Conservation (phyloP, 1,140 invertebrate genomes). For the Araneus ventricosus region DNA sequence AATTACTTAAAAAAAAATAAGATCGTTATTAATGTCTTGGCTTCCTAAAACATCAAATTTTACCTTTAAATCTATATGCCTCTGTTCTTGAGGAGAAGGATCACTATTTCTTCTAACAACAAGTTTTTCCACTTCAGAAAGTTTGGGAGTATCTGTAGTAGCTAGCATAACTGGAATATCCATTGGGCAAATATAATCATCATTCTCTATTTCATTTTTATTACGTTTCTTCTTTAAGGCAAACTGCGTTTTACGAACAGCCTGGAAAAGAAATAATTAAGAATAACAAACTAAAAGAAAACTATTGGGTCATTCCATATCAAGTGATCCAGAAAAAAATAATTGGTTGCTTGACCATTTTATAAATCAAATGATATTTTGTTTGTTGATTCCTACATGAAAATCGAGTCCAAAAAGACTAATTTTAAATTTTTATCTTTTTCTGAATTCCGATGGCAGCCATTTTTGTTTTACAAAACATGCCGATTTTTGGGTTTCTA, state of each 20-base stretch:
- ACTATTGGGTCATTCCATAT: too few relatives aligned
- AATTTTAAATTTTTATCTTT: too few relatives aligned
- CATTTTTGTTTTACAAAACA: too few relatives aligned
- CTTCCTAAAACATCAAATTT: neutral
- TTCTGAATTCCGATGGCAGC: too few relatives aligned
- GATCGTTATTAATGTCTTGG: neutral
- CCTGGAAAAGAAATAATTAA: neutral
- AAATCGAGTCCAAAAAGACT: too few relatives aligned
- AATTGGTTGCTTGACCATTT: too few relatives aligned
- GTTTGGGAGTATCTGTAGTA: neutral
- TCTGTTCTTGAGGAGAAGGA: conserved; percentile 66
- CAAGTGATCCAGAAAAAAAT: too few relatives aligned
- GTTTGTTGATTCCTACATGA: too few relatives aligned
- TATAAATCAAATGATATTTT: neutral
- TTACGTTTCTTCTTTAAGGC: conserved; percentile 66
- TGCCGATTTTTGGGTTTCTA: too few relatives aligned
- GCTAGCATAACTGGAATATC: conserved; percentile 43
- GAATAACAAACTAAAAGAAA: neutral
- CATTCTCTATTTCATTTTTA: conserved; percentile 56
- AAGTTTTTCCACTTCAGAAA: conserved; percentile 57
- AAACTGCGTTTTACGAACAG: conserved; percentile 62
- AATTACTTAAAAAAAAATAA: neutral
- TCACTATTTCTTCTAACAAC: conserved; percentile 68
- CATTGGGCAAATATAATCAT: conserved; percentile 72
- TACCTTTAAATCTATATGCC: conserved; percentile 59